Evolutionary conservation across 2,888 invertebrate genomes (phyloP), one percentile per base, ranked within the genome.

Genomic region (Dicyrtoma fusca): DNA sequence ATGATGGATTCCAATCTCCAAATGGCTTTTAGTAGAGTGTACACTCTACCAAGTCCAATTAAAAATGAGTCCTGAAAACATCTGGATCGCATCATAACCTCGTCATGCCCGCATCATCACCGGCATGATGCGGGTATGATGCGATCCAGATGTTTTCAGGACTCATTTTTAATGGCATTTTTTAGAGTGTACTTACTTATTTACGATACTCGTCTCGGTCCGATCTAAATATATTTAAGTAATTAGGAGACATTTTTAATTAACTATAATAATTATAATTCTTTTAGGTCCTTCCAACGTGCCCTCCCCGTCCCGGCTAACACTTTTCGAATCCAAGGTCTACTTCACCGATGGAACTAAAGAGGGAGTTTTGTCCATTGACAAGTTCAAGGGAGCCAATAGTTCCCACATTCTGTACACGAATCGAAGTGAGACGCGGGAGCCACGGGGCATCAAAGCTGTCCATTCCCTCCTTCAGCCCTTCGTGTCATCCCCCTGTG

Each of bases 281-380:
- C 74, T 75, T 69, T 25, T 78, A 82, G 83, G 94, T 1, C 90
- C 91, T 75, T 89, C 91, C 1, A 81, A 82, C 70, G 93, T 95
- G 0, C 95, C 95, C 2, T 91, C 91, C 65, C 95, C 95, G 0
- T 90, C 92, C 0, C 86, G 94, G 13, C 83, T 95, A 45, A 90
- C 94, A 0, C 84, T 94, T 0, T 95, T 94, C 82, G 95, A 95
- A 83, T 92, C 92, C 81, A 86, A 91, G 34, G 89, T 96, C 6
- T 95, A 89, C 84, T 96, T 95, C 94, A 94, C 95, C 0, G 95
- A 95, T 81, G 90, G 90, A 77, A 94, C 93, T 0, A 94, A 95
- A 81, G 93, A 94, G 82, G 92, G 94, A 1, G 89, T 95, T 53
- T 90, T 93, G 87, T 91, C 92, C 1, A 92, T 94, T 10, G 91